Evolutionary conservation across 2,113 vertebrate genomes (phyloP).

Genomic region (Illadopsis cleaveri): DNA sequence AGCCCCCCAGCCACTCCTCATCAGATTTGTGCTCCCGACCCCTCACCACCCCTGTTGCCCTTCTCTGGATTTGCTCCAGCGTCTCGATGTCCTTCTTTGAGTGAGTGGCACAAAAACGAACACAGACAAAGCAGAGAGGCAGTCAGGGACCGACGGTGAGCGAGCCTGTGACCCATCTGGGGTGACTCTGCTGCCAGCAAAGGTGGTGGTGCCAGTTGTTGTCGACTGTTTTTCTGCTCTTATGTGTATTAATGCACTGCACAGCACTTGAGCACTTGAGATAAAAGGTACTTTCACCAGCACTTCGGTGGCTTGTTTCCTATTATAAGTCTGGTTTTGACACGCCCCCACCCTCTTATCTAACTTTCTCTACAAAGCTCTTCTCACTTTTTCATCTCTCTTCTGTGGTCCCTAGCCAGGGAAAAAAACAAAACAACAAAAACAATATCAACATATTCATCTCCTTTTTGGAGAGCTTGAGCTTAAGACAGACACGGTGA

Average conservation of each 20-base stretch:
- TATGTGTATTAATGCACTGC: neutral
- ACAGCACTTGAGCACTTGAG: neutral
- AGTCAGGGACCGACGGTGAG: neutral
- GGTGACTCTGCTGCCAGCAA: neutral
- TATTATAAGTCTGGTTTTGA: conserved; percentile 45
- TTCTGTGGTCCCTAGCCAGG: neutral
- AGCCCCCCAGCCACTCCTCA: neutral
- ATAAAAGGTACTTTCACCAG: conserved; percentile 53
- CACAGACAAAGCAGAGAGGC: neutral
- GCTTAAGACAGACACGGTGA: neutral
- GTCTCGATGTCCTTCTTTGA: neutral
- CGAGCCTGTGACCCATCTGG: neutral
- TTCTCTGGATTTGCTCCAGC: neutral
- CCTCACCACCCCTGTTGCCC: neutral
- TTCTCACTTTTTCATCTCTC: conserved; percentile 51
- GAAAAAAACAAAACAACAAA: neutral
- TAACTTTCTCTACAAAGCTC: conserved; percentile 56
- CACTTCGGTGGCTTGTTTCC: conserved; percentile 38
- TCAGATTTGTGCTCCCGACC: neutral
- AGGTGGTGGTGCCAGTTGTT: neutral
- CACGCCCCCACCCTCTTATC: conserved; percentile 46
- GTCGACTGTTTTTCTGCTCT: neutral
- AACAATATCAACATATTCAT: neutral
- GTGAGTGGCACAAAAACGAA: neutral
- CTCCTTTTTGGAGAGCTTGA: neutral